Conservation (phyloP, 2,888 invertebrate genomes). For the Cetonia aurata region DNA sequence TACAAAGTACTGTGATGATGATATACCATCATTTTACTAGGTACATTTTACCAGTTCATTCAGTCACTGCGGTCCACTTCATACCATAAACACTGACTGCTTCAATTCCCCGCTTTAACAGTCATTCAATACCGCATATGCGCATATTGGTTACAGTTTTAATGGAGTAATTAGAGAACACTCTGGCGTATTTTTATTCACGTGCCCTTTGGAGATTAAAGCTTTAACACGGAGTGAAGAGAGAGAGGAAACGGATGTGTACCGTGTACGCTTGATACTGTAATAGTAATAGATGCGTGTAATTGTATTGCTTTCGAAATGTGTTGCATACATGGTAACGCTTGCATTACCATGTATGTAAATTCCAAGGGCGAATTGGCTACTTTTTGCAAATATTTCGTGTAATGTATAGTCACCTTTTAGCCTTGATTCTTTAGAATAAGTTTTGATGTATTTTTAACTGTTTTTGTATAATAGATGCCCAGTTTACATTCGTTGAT, state of each 20-base stretch:
- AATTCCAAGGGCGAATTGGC: too few relatives aligned
- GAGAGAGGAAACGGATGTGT: not conserved
- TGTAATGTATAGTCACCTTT: too few relatives aligned
- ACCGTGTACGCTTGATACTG: not conserved
- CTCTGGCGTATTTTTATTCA: slow-evolving; percentile 33
- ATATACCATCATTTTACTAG: not conserved
- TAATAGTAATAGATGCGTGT: not conserved
- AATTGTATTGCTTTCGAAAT: slow-evolving; percentile 1
- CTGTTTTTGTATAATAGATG: too few relatives aligned
- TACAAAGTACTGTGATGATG: not conserved
- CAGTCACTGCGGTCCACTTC: slow-evolving; percentile 32
- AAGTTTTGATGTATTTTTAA: too few relatives aligned
- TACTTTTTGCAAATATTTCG: too few relatives aligned
- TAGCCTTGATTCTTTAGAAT: too few relatives aligned
- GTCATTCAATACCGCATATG: slow-evolving; percentile 41
- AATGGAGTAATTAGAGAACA: slow-evolving; percentile 47
- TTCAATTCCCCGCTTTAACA: slow-evolving; percentile 31
- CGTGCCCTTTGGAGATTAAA: slow-evolving; percentile 36
- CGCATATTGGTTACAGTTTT: slow-evolving; percentile 47
- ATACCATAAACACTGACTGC: slow-evolving; percentile 28
- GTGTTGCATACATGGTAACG: too few relatives aligned
- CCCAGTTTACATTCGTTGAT: too few relatives aligned
- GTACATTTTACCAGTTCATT: slow-evolving; percentile 20
- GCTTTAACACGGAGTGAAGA: slow-evolving; percentile 3
- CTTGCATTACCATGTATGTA: too few relatives aligned